Percentiles rank a stretch among this genome's conserved stretches.
These are phyloP conservation scores for Caenorhabditis panamensis DNA, from an alignment of 2,888 invertebrate genomes.

Conservation along the genomic window DNA sequence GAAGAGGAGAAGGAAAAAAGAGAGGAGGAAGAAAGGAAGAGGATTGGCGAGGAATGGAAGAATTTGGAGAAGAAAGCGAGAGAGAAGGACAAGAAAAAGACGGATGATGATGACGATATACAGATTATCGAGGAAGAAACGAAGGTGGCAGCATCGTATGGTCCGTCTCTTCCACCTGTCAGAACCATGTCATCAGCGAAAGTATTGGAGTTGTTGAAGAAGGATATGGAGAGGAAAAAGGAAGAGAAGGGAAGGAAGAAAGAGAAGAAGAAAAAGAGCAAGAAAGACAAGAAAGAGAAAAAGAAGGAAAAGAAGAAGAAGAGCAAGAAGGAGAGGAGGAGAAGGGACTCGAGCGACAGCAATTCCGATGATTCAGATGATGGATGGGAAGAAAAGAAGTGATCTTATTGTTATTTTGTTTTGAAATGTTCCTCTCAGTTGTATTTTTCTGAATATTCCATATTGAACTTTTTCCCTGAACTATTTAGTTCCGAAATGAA, in stretches of 20 bases:
- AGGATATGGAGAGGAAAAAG: slow-evolving; percentile 61
- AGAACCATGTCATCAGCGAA: slow-evolving; percentile 40
- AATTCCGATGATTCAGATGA: slow-evolving; percentile 16
- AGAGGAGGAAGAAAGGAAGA: slow-evolving; percentile 18
- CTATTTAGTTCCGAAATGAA: neutral
- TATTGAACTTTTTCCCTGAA: neutral
- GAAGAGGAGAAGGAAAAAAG: slow-evolving; percentile 35
- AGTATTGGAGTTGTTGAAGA: slow-evolving; percentile 63
- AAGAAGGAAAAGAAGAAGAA: slow-evolving; percentile 46
- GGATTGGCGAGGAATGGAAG: slow-evolving; percentile 18
- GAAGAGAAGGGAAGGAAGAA: slow-evolving; percentile 51
- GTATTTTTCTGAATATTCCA: neutral
- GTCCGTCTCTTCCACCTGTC: slow-evolving; percentile 22
- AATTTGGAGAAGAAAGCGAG: neutral
- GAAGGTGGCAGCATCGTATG: slow-evolving; percentile 8
- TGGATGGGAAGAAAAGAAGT: slow-evolving; percentile 39
- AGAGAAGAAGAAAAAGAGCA: slow-evolving; percentile 46
- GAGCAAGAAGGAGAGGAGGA: slow-evolving; percentile 28
- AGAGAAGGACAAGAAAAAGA: neutral
- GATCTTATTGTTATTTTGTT: neutral
- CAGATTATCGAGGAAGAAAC: slow-evolving; percentile 31
- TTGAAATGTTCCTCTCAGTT: neutral
- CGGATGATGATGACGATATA: slow-evolving; percentile 59
- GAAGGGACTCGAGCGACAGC: slow-evolving; percentile 20
- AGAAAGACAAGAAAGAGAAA: slow-evolving; percentile 35